Evolutionary conservation across 2,888 invertebrate genomes (phyloP).

Genomic region (Euclidia mi): DNA sequence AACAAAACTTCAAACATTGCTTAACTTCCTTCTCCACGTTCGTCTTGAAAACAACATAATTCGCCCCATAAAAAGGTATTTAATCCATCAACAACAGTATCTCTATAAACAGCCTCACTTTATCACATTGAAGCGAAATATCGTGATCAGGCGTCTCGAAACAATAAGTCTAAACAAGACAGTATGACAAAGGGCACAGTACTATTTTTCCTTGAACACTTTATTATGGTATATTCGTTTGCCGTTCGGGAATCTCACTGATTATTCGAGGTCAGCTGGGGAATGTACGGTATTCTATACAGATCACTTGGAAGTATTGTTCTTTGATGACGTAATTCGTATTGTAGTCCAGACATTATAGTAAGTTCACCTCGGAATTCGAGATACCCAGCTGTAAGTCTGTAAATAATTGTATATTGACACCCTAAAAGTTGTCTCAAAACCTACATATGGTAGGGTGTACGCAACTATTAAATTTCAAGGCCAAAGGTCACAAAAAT

Average conservation of each 20-base stretch:
- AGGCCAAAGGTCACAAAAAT: too few species aligned
- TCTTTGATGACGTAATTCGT: slow-evolving; percentile 1
- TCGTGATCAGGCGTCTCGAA: slow-evolving; percentile 9
- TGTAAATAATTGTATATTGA: too few species aligned
- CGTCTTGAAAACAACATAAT: background rate
- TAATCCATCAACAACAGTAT: background rate
- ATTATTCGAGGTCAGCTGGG: slow-evolving; percentile 19
- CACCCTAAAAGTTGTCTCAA: too few species aligned
- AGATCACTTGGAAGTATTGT: background rate
- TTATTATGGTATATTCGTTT: slow-evolving; percentile 25
- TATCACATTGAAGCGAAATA: slow-evolving; percentile 3
- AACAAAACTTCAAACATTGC: too few species aligned
- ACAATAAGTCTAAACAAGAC: slow-evolving; percentile 23
- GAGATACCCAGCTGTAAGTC: too few species aligned
- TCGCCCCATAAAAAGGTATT: background rate
- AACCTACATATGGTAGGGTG: too few species aligned
- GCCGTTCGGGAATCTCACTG: slow-evolving; percentile 19
- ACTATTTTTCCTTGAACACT: slow-evolving; percentile 28
- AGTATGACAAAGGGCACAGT: slow-evolving; percentile 13
- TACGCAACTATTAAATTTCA: too few species aligned
- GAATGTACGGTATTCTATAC: slow-evolving; percentile 4
- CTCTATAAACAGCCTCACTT: slow-evolving; percentile 8
- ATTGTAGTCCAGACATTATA: too few species aligned
- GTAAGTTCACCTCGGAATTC: too few species aligned
- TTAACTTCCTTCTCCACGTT: too few species aligned